These are phyloP conservation scores for Phaethornis superciliosus DNA, from an alignment of 2,113 vertebrate species.

Conservation along the genomic window DNA sequence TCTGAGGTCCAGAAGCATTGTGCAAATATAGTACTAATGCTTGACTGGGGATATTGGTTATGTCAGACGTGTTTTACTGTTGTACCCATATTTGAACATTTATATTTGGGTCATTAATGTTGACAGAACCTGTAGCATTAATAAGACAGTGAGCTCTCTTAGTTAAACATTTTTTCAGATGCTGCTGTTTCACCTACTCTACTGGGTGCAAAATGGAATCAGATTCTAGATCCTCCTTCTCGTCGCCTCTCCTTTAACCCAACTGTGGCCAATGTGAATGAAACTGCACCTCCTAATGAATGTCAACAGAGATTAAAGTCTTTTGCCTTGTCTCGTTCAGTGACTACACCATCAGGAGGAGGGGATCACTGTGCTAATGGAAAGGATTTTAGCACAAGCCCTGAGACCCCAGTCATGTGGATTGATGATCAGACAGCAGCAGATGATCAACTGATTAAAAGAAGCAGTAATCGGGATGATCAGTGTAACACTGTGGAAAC, in stretches of 20 bases:
- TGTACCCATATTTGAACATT: neutral
- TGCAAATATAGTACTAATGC: neutral
- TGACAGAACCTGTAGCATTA: neutral
- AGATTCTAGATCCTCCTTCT: slow-evolving; percentile 89
- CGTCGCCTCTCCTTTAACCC: slow-evolving; percentile 84
- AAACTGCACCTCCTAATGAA: slow-evolving; percentile 81
- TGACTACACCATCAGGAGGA: slow-evolving; percentile 62
- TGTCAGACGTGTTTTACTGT: neutral
- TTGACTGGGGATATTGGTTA: neutral
- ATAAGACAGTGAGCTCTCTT: neutral
- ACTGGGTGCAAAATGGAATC: slow-evolving; percentile 93
- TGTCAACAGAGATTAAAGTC: slow-evolving; percentile 84
- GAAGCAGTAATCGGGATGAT: slow-evolving; percentile 60
- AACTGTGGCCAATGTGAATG: slow-evolving; percentile 77
- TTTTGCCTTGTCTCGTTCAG: slow-evolving; percentile 75
- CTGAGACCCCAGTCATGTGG: slow-evolving; percentile 79
- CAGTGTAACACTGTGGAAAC: slow-evolving; percentile 64
- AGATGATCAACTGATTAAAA: slow-evolving; percentile 75
- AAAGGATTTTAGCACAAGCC: slow-evolving; percentile 73
- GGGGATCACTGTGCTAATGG: slow-evolving; percentile 73
- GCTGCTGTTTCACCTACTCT: slow-evolving; percentile 87
- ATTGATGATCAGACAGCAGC: slow-evolving; percentile 84
- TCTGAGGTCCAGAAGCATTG: neutral
- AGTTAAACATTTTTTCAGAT: slow-evolving; percentile 79
- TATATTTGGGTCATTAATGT: neutral